Evolutionary conservation across 2,797 vertebrate species (phyloP), one percentile per base, ranked within the genome.

Genomic region (Enoplosus armatus): DNA sequence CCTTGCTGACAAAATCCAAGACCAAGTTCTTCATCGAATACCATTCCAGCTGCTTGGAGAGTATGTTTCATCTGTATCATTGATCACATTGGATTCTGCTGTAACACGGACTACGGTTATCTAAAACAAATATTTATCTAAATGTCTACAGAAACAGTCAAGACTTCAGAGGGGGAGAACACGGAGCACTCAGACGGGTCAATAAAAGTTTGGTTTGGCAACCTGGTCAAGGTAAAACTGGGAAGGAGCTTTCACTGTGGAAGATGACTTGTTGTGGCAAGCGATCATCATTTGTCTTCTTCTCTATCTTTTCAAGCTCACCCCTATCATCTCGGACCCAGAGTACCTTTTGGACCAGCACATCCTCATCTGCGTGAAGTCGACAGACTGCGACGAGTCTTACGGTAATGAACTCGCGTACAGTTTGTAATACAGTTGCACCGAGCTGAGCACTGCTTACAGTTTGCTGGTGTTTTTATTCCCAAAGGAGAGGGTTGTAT

Each of bases 261-360:
- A 47, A 33, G 22, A 35, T n/a, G 5, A 45, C 3, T 26, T 56
- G 6, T 29, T 60, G 31, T 55, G 14, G 9, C 37, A 2, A 8
- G 45, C 24, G 35, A 6, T 83, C 8, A 26, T 37, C 31, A 35
- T 68, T 54, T 39, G 11, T 37, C n/a, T 1, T 77, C 3, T 43
- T 39, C 12, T 35, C 61, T 59, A 15, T 80, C 33, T 53, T 54
- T 81, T 90, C 67, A 88, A 99, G 98, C 95, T 99, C 89, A 98
- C 95, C 27, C 98, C 98, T n/a, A 99, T 99, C 79, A 99, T 99
- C 92, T 98, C 98, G 18, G 98, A 99, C 87, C 98, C 97, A 0
- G 98, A 99, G 92, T 99, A 99, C 84, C 95, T 99, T 43, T 77
- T 99, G 88, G 98, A 99, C 92, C 98, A 99, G 91, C 98, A 99